Percentiles rank a stretch among this genome's conserved stretches.
Conservation (phyloP, 2,888 invertebrate genomes). For the Adineta ricciae region DNA sequence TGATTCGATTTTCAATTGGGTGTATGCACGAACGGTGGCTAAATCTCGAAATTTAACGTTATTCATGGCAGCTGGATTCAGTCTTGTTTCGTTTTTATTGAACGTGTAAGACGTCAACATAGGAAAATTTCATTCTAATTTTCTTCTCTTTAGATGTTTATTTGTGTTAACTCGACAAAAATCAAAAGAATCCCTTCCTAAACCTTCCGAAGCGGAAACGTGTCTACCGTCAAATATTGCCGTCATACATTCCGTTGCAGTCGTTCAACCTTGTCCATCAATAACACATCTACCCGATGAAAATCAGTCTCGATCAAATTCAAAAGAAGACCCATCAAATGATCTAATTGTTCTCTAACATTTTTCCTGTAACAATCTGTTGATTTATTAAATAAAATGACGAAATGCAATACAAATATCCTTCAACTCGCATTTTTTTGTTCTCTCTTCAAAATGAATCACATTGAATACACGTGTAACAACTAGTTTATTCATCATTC, state of each 20-base stretch:
- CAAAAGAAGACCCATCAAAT: no score
- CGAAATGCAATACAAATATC: no score
- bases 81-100: background rate
- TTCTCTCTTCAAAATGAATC: no score
- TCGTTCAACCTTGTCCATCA: background rate
- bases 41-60: constrained; percentile 1
- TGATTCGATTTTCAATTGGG: background rate
- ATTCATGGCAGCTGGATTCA: background rate
- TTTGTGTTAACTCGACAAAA: background rate
- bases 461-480: no score
- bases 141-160: background rate
- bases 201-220: background rate
- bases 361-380: no score
- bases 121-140: background rate
- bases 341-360: no score
- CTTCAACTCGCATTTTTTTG: no score
- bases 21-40: background rate
- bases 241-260: background rate
- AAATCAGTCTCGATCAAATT: no score
- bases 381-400: no score
- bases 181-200: background rate
- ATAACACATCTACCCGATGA: no score
- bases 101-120: background rate
- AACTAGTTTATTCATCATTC: no score
- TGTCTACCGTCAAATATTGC: background rate